Conservation (phyloP, 2,888 invertebrate species). For the Sminthurinus aureus region DNA sequence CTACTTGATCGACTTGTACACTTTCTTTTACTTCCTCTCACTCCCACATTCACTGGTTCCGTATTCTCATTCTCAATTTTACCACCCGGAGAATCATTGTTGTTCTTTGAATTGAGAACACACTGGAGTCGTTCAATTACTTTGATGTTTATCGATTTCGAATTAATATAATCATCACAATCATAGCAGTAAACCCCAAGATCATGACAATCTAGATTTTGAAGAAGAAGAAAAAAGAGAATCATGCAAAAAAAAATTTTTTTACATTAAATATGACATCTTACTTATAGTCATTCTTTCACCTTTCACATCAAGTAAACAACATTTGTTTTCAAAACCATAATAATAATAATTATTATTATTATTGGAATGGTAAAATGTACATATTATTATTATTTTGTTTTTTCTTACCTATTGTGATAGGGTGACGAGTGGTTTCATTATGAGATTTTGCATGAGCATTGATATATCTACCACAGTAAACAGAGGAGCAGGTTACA, state of each 20-base stretch:
- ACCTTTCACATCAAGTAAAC: no score
- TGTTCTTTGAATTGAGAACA: slow-evolving; percentile 17
- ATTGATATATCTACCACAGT: slow-evolving; percentile 79
- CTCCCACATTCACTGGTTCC: slow-evolving; percentile 19
- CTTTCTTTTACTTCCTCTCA: slow-evolving; percentile 29
- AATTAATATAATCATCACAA: slow-evolving; percentile 48
- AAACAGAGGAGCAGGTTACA: slow-evolving; percentile 75
- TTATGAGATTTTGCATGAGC: slow-evolving; percentile 79
- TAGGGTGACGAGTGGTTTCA: slow-evolving; percentile 70
- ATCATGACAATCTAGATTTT: slow-evolving; percentile 77
- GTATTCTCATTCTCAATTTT: slow-evolving; percentile 37
- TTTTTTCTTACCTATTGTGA: slow-evolving; percentile 74
- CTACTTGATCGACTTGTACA: slow-evolving; percentile 10
- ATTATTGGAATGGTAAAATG: background rate
- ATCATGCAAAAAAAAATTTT: background rate
- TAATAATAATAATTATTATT: background rate
- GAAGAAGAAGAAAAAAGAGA: background rate
- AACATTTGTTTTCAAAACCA: no score
- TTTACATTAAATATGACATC: no score
- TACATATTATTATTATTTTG: background rate
- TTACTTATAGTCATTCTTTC: no score
- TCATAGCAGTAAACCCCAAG: slow-evolving; percentile 78
- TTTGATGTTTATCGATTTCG: slow-evolving; percentile 20
- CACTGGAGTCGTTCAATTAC: slow-evolving; percentile 26
- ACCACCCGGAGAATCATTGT: slow-evolving; percentile 8